Percentiles rank a stretch among this genome's conserved stretches.
phyloP scores from a whole-genome alignment of 1,140 invertebrate genomes.

The Drosophila virilis region DNA sequence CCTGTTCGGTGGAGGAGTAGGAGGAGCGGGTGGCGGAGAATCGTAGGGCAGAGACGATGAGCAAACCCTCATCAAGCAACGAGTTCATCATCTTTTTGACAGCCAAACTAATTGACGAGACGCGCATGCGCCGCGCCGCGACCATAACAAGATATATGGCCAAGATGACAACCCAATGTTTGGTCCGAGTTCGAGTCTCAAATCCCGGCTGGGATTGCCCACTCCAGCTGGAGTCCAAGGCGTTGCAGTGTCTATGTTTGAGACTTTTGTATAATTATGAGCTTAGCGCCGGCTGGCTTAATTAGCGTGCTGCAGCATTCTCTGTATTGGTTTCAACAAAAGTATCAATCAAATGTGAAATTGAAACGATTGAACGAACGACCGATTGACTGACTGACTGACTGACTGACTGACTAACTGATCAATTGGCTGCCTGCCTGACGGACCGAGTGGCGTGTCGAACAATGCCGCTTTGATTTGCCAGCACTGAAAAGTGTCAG shows the following conservation, averaged over 20 bases:
- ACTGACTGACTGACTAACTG: conserved; percentile 45
- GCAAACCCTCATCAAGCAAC: conserved; percentile 83
- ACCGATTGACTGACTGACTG: conserved; percentile 44
- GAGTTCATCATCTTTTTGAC: conserved; percentile 84
- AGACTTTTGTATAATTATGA: conserved; percentile 77
- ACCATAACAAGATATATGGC: conserved; percentile 78
- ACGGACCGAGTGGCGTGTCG: conserved; percentile 59
- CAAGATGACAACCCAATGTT: conserved; percentile 72
- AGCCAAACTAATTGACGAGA: conserved; percentile 84
- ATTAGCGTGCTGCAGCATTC: conserved; percentile 66
- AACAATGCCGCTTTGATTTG: conserved; percentile 80
- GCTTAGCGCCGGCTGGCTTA: conserved; percentile 80
- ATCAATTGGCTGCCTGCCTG: conserved; percentile 14
- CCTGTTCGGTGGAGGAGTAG: not conserved
- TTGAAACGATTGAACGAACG: conserved; percentile 78
- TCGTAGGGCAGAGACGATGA: conserved; percentile 19
- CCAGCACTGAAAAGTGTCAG: conserved; percentile 72
- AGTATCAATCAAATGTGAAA: conserved; percentile 83
- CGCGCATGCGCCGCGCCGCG: conserved; percentile 75
- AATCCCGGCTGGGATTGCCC: not conserved
- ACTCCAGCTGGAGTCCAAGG: conserved; percentile 1
- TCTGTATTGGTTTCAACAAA: conserved; percentile 77
- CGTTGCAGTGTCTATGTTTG: conserved; percentile 13
- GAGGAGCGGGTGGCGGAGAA: conserved; percentile 1
- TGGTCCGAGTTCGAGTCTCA: conserved; percentile 19